These are phyloP conservation scores for Mormyrops attenuatus DNA, from an alignment of 2,797 vertebrate species.

Conservation along the genomic window DNA sequence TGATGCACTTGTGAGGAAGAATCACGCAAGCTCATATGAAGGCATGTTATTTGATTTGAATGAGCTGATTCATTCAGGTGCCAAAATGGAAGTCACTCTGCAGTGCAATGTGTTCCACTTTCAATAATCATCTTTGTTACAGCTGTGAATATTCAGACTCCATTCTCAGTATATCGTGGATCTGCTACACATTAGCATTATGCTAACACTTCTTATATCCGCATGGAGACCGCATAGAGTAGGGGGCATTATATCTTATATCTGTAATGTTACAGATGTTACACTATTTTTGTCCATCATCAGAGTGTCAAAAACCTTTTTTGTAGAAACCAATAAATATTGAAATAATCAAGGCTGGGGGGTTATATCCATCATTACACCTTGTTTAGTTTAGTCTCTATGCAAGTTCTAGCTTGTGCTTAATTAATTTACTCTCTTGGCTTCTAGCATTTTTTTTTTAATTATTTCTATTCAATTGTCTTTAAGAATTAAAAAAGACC, in stretches of 20 bases:
- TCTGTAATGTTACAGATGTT: background rate
- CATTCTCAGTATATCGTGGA: background rate
- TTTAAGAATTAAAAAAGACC: background rate
- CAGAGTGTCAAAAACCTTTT: background rate
- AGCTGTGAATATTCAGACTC: background rate
- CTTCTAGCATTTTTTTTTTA: constrained; percentile 5
- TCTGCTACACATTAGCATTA: background rate
- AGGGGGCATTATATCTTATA: background rate
- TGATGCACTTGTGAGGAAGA: background rate
- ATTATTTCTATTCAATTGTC: constrained; percentile 10
- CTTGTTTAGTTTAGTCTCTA: background rate
- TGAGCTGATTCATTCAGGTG: background rate
- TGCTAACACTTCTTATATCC: background rate
- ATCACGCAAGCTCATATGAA: background rate
- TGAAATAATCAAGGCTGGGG: background rate
- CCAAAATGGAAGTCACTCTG: background rate
- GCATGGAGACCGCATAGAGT: background rate
- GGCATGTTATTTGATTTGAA: background rate
- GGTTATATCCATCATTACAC: background rate
- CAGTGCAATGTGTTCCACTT: background rate
- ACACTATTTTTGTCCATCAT: background rate
- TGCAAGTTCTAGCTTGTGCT: background rate
- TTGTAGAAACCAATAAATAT: background rate
- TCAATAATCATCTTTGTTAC: background rate
- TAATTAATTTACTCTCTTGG: constrained; percentile 12